Evolutionary conservation across 2,797 vertebrate genomes (phyloP), one percentile per base, ranked within the genome.

Genomic region (Hyperoplus immaculatus): DNA sequence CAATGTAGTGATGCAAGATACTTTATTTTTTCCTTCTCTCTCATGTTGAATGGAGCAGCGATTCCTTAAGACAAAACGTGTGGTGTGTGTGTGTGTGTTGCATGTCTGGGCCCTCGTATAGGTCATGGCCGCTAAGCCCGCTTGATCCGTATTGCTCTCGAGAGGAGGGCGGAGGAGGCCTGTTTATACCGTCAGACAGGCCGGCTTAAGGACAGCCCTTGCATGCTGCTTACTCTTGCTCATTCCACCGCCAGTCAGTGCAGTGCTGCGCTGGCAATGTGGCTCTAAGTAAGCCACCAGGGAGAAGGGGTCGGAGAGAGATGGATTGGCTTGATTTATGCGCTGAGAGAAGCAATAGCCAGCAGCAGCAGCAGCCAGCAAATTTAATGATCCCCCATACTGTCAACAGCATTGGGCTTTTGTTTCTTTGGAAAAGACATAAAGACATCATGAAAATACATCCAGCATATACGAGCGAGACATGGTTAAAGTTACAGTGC

Each of bases 241-340:
- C 85, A 85, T 91, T 93, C 92, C 69, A 75, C 84, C 79, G 89
- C 88, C 87, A 80, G 29, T 29, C 29, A 29, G 29, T 29, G 29
- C 29, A 29, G 72, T 72, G 89, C 92, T 91, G 92, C 66, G 85
- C 90, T 92, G 94, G 94, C 92, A 93, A 29, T 29, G 29, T 74
- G 80, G 83, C 88, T 92, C 89, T 92, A 91, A 93, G 88, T 88
- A 81, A 89, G 88, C 92, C 92, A 93, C 87, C 67, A 77, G 94
- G 94, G 93, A 93, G 74, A 55, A 29, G 14, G 63, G 90, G 87
- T 88, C 86, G 74, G 86, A 69, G 87, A 89, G 87, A 92, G 89
- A 93, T 85, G 90, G 92, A 93, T 93, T 87, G 91, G 87, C 91
- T 93, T 94, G 93, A 95, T 95, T 95, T 95, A 93, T 94, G 90